Evolutionary conservation across 2,888 invertebrate genomes (phyloP).

Genomic region (Cheilosia urbana): DNA sequence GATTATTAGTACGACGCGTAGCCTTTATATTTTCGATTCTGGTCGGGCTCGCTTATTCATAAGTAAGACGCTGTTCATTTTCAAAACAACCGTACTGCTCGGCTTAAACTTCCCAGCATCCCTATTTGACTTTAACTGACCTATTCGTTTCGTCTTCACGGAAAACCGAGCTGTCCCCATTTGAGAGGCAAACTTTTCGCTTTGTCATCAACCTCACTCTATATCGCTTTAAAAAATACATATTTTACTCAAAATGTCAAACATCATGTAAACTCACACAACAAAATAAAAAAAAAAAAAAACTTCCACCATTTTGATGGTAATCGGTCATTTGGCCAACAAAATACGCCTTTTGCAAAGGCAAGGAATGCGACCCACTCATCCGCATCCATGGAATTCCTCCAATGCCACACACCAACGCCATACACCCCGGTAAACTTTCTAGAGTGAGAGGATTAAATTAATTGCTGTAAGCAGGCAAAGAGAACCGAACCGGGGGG

Average conservation of each 20-base stretch:
- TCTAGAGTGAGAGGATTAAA: slow-evolving; percentile 64
- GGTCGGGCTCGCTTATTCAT: too few relatives aligned
- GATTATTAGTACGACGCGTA: too few relatives aligned
- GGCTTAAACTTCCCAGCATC: too few relatives aligned
- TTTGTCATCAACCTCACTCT: neutral
- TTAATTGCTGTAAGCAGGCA: slow-evolving; percentile 70
- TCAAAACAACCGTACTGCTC: too few relatives aligned
- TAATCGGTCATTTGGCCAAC: slow-evolving; percentile 46
- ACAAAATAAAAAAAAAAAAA: neutral
- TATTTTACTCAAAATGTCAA: neutral
- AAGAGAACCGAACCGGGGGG: slow-evolving; percentile 5
- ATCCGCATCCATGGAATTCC: slow-evolving; percentile 12
- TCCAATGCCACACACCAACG: neutral
- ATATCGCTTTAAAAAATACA: neutral
- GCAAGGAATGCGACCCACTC: slow-evolving; percentile 19
- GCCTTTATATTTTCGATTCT: too few relatives aligned
- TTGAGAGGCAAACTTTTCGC: neutral
- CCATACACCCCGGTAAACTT: slow-evolving; percentile 2
- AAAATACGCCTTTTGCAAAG: neutral
- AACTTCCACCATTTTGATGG: slow-evolving; percentile 7
- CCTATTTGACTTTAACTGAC: too few relatives aligned
- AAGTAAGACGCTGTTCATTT: too few relatives aligned
- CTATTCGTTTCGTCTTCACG: too few relatives aligned
- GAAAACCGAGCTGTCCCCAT: neutral
- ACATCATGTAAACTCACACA: neutral